These are phyloP conservation scores for Syngnathus rostellatus DNA, from an alignment of 2,797 vertebrate genomes.

Conservation along the genomic window DNA sequence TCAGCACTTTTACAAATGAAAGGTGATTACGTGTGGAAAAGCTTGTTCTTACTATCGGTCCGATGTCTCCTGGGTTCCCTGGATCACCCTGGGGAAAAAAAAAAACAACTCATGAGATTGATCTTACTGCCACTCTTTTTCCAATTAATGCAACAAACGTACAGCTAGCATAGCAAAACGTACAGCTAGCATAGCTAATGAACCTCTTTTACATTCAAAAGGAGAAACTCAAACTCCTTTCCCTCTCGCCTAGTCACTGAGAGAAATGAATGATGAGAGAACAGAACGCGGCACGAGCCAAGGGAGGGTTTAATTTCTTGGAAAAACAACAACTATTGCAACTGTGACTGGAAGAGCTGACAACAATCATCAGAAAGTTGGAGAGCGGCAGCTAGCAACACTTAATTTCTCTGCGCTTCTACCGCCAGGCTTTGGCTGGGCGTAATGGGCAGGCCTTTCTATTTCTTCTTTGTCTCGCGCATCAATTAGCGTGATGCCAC, in stretches of 20 bases:
- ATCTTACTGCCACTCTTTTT: background rate
- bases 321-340: constrained; percentile 38
- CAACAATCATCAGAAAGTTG: constrained; percentile 45
- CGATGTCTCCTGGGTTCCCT: constrained; percentile 82
- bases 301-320: constrained; percentile 34
- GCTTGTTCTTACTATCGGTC: constrained; percentile 71
- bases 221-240: constrained; percentile 7
- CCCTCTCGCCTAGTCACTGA: constrained; percentile 19
- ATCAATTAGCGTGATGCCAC: constrained; percentile 56
- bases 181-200: constrained; percentile 15
- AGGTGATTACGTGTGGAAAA: background rate
- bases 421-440: constrained; percentile 59
- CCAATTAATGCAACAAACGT: background rate
- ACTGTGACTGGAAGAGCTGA: constrained; percentile 42
- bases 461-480: constrained; percentile 49
- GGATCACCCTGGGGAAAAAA: constrained; percentile 79
- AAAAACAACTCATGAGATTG: constrained; percentile 25
- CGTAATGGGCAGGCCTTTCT: constrained; percentile 55
- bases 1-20: background rate
- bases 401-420: constrained; percentile 57
- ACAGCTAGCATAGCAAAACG: background rate
- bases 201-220: constrained; percentile 24
- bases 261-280: constrained; percentile 22
- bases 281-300: constrained; percentile 11
- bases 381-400: constrained; percentile 57